These are phyloP conservation scores for Eonycteris spelaea DNA, from an alignment of 2,113 vertebrate genomes.

Conservation along the genomic window DNA sequence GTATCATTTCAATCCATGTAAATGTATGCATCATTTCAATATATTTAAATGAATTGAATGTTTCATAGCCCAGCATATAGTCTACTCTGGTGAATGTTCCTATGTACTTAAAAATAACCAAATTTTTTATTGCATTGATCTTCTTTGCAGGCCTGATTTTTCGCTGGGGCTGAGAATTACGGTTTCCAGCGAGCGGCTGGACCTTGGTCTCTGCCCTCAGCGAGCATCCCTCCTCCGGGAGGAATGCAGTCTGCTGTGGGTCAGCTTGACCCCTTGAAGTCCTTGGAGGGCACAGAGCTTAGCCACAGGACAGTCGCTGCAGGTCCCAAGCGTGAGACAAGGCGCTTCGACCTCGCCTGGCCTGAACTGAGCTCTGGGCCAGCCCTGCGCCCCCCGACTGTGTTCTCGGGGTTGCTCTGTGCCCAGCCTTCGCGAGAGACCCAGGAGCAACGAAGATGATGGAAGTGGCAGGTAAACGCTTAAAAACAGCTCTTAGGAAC, in stretches of 20 bases:
- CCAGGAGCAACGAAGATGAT: background rate
- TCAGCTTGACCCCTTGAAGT: background rate
- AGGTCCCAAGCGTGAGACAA: background rate
- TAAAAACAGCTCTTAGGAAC: background rate
- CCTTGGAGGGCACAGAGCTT: too few relatives aligned
- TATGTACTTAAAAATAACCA: too few relatives aligned
- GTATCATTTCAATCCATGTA: too few relatives aligned
- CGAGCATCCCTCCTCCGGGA: too few relatives aligned
- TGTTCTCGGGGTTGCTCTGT: background rate
- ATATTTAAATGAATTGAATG: background rate
- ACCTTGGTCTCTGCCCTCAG: background rate
- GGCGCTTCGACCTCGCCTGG: background rate
- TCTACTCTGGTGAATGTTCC: too few relatives aligned
- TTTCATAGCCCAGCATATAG: accelerated
- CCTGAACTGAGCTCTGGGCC: background rate
- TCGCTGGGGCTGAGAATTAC: too few relatives aligned
- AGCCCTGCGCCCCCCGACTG: accelerated
- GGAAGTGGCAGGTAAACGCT: background rate
- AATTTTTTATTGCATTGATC: too few relatives aligned
- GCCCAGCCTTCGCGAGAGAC: background rate
- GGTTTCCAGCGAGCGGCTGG: too few relatives aligned
- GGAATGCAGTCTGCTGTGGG: background rate
- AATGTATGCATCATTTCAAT: too few relatives aligned
- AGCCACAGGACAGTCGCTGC: too few relatives aligned
- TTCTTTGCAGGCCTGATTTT: background rate